Evolutionary conservation across 2,113 vertebrate species (phyloP).

Genomic region (Cercopithecus mona): DNA sequence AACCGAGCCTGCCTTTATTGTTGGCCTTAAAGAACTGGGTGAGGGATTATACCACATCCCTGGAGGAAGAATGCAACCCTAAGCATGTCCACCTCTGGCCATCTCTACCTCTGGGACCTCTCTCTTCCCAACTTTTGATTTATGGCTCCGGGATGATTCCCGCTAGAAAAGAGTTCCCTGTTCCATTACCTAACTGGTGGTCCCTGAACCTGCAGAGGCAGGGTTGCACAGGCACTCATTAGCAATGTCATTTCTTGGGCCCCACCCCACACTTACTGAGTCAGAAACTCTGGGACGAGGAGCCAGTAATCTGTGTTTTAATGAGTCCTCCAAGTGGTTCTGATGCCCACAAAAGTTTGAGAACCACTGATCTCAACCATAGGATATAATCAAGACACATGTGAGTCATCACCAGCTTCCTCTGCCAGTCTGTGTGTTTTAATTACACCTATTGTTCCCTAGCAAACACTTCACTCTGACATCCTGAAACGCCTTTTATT

Average conservation of each 20-base stretch:
- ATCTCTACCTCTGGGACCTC: background rate
- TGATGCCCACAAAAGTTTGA: background rate
- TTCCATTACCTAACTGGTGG: background rate
- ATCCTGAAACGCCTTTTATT: background rate
- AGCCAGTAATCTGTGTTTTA: background rate
- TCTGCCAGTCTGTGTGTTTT: conserved; percentile 1
- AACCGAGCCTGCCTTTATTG: background rate
- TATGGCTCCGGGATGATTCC: background rate
- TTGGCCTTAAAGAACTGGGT: background rate
- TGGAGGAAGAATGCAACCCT: background rate
- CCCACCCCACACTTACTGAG: background rate
- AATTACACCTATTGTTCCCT: background rate
- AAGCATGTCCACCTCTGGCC: background rate
- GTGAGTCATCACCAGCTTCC: background rate
- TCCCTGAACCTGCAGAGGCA: background rate
- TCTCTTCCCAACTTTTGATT: background rate
- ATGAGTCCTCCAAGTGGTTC: background rate
- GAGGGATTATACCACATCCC: background rate
- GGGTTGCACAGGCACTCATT: background rate
- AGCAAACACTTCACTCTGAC: background rate
- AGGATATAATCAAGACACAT: background rate
- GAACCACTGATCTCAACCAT: background rate
- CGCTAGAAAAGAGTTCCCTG: background rate
- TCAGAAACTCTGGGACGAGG: background rate
- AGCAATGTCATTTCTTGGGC: background rate